Base-by-base conservation (phyloP, 92 coral and sea anemone species). In the Heliopora coerulea region DNA sequence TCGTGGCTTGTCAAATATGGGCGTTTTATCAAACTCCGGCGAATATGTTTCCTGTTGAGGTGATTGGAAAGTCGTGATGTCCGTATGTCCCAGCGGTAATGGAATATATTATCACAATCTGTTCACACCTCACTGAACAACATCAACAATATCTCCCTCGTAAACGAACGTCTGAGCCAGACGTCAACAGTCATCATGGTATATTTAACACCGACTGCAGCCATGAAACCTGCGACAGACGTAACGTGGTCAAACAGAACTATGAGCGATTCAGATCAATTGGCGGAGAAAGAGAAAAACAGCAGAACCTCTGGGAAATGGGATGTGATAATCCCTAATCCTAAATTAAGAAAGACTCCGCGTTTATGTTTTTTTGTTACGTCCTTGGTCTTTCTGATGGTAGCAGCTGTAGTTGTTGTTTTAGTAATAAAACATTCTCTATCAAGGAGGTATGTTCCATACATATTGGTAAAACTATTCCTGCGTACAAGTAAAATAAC, bases 281-380 rank as follows among this genome's bases (percentile, higher is more conserved):
- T 4, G 18, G 61, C 20, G 26, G n/a, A 23, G 3, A 7, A 56
- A 5, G 61, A 56, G 33, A 23, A 46, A 46, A 3, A 3, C n/a
- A 7, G n/a, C 2, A 46, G 7, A 7, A 15, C 2, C 2, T 8
- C 52, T 14, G 61, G 61, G 1, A 56, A 56, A 23, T 56, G 61
- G 61, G 61, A 56, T 56, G 17, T 23, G 7, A 56, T 56, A 23
- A 56, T 56, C 33, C 61, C 61, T 8, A 56, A 56, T 28, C 61
- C 61, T 3, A 56, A 56, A 23, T 23, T 31, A 13, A 14, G 30
- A 23, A 56, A 56, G 61, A 23, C 28, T 56, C 61, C 61, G 7
- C 61, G 61, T 3, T 28, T 56, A 23, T 56, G 61, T 56, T 23
- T 56, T 7, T 56, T 56, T 56, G 61, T 56, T 3, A 56, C 61